Conservation (phyloP, 2,888 invertebrate genomes). For the Pantelozetes paolii region DNA sequence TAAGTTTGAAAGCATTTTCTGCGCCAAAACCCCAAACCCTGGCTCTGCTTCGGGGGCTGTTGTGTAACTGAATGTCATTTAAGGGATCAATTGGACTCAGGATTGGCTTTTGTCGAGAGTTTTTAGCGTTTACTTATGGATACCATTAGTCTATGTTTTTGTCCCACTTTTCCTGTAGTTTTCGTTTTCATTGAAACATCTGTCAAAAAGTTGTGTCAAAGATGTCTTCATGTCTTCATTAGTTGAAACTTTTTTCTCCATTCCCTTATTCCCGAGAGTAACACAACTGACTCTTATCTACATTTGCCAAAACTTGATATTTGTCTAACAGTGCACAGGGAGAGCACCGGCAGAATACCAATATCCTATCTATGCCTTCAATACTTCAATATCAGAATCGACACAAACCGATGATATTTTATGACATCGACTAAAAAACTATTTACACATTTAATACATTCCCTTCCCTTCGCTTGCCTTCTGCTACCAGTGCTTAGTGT, state of each 20-base stretch:
- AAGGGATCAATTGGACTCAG: background rate
- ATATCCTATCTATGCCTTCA: background rate
- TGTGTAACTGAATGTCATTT: background rate
- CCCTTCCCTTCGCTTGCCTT: background rate
- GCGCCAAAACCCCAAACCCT: background rate
- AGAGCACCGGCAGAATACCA: constrained; percentile 11
- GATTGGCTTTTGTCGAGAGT: constrained; percentile 7
- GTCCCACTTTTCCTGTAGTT: background rate
- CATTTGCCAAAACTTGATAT: constrained; percentile 26
- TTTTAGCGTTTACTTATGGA: background rate
- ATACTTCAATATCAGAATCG: background rate
- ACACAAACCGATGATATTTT: background rate
- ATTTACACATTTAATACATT: background rate
- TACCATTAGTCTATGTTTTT: constrained; percentile 15
- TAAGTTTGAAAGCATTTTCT: background rate
- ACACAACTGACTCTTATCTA: constrained; percentile 20
- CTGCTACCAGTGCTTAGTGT: too few relatives aligned
- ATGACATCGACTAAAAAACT: background rate
- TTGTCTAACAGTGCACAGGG: too few relatives aligned
- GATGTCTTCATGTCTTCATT: constrained; percentile 24
- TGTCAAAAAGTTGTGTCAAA: constrained; percentile 25
- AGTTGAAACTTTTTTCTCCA: constrained; percentile 20
- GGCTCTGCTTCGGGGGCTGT: background rate
- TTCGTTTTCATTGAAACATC: constrained; percentile 17
- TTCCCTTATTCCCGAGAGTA: constrained; percentile 18